These are phyloP conservation scores for Limnothrissa miodon DNA, from an alignment of 2,113 vertebrate species.

Conservation along the genomic window DNA sequence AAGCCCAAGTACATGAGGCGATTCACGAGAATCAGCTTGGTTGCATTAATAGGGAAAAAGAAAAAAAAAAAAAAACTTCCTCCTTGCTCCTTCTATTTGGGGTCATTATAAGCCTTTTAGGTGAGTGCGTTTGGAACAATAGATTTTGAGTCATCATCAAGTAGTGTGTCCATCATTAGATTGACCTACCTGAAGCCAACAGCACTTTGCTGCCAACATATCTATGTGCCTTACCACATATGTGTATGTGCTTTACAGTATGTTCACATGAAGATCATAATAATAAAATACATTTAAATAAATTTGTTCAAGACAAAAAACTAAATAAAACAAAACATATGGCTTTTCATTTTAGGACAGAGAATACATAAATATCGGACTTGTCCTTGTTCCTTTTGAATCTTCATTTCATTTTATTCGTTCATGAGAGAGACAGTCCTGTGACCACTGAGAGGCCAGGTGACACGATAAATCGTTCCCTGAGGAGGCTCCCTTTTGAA, in stretches of 20 bases:
- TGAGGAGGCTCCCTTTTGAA: background rate
- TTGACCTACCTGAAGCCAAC: background rate
- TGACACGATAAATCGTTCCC: background rate
- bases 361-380: background rate
- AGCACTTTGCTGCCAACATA: background rate
- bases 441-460: background rate
- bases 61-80: background rate
- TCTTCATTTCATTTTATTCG: background rate
- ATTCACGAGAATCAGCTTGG: no score
- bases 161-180: background rate
- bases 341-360: background rate
- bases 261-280: background rate
- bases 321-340: background rate
- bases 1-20: background rate
- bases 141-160: background rate
- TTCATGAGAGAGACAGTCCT: background rate
- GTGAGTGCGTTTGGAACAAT: background rate
- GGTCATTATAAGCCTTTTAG: background rate
- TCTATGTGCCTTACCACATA: background rate
- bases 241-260: background rate
- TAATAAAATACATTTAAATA: conserved; percentile 4
- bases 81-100: background rate
- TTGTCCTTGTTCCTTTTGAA: background rate
- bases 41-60: no score
- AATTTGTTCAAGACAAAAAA: background rate